Conservation (phyloP, 2,113 vertebrate species). For the Scytalopus superciliaris region DNA sequence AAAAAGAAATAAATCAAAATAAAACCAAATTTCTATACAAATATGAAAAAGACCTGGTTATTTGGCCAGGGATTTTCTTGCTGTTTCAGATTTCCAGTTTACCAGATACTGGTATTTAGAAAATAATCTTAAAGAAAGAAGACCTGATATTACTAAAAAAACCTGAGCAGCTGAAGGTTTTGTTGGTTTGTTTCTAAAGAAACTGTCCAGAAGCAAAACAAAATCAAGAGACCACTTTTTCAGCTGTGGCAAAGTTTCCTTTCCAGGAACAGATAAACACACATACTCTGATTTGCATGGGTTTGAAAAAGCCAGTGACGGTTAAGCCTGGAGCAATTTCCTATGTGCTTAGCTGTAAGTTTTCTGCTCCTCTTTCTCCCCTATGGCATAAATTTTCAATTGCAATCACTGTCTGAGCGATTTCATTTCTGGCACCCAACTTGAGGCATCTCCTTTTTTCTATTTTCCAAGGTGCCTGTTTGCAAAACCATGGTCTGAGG, state of each 20-base stretch:
- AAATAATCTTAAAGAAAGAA: background rate
- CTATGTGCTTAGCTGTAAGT: background rate
- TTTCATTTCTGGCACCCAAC: background rate
- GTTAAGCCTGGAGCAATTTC: background rate
- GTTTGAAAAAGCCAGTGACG: background rate
- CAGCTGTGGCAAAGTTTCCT: background rate
- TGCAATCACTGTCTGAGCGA: background rate
- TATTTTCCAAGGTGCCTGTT: background rate
- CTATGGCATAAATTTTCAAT: background rate
- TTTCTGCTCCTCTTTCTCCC: background rate
- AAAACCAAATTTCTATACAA: background rate
- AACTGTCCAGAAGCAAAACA: background rate
- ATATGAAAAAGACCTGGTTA: conserved; percentile 20
- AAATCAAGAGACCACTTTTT: background rate
- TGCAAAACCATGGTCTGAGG: background rate
- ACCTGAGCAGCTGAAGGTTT: background rate
- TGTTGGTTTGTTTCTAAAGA: background rate
- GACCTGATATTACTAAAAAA: background rate
- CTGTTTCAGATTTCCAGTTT: background rate
- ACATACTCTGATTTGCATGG: background rate
- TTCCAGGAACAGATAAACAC: background rate
- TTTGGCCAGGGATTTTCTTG: conserved; percentile 15
- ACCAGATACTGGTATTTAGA: background rate
- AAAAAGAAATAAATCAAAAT: background rate
- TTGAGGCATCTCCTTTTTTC: background rate